Evolutionary conservation across 2,888 invertebrate species (phyloP).

Genomic region (Brachyptera risi): DNA sequence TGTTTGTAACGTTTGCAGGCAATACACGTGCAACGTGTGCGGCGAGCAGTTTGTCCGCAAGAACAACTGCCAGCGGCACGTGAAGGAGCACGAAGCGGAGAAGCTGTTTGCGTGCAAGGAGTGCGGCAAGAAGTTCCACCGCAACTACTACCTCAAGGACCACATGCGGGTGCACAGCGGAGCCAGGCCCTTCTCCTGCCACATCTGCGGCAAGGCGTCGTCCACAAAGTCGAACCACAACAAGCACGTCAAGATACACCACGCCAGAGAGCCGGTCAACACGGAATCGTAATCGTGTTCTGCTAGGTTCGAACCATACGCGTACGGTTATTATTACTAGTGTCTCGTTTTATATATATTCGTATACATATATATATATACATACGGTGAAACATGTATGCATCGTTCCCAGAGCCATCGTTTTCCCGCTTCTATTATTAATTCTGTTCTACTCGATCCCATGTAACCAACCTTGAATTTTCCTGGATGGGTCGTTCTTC

Average conservation of each 20-base stretch:
- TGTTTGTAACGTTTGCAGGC: no score
- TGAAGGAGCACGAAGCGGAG: conserved; percentile 75
- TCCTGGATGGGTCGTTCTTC: no score
- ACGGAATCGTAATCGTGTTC: conserved; percentile 64
- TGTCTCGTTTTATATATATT: no score
- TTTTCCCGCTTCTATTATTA: no score
- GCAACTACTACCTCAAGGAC: conserved; percentile 82
- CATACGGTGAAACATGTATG: no score
- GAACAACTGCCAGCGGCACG: conserved; percentile 82
- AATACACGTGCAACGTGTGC: conserved; percentile 86
- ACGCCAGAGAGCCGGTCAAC: conserved; percentile 80
- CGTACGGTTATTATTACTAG: no score
- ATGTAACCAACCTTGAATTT: no score
- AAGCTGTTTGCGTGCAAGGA: conserved; percentile 72
- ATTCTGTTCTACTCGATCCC: no score
- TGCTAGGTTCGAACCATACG: no score
- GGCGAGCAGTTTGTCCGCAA: conserved; percentile 85
- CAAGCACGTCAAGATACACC: conserved; percentile 85
- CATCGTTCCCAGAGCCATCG: no score
- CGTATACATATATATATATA: no score
- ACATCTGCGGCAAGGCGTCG: conserved; percentile 84
- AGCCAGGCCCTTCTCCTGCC: conserved; percentile 74
- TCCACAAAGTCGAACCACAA: conserved; percentile 89
- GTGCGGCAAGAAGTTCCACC: conserved; percentile 80
- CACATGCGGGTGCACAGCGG: conserved; percentile 85